Conservation (phyloP, 2,888 invertebrate genomes). For the Tanytarsus gracilentus region DNA sequence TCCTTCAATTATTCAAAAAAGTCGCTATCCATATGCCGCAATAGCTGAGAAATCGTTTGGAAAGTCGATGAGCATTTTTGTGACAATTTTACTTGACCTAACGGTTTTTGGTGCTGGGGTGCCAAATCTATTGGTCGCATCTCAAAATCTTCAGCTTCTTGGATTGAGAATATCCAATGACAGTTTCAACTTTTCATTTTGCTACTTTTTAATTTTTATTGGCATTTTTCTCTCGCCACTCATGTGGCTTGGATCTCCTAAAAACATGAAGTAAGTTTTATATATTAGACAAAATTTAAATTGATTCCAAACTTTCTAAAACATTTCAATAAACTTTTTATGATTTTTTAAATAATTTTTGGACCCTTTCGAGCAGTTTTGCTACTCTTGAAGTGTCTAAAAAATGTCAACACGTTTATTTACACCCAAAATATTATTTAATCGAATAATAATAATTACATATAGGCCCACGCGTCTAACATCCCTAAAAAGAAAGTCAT, state of each 20-base stretch:
- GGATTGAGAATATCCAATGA: constrained; percentile 60
- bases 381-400: no score
- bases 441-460: no score
- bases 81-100: constrained; percentile 61
- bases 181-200: constrained; percentile 61
- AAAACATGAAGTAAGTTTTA: constrained; percentile 74
- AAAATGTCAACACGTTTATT: no score
- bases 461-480: no score
- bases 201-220: constrained; percentile 72
- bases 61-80: constrained; percentile 48
- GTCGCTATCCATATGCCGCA: constrained; percentile 72
- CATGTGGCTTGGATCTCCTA: constrained; percentile 83
- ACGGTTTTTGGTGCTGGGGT: constrained; percentile 65
- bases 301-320: no score
- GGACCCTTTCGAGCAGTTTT: no score
- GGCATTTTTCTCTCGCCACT: constrained; percentile 66
- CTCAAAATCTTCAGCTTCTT: constrained; percentile 69
- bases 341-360: no score
- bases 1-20: constrained; percentile 54
- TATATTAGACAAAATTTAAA: no score
- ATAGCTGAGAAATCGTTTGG: constrained; percentile 74
- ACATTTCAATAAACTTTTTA: no score
- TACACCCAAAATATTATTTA: no score
- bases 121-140: constrained; percentile 73
- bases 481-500: no score